Percentiles rank a stretch among this genome's conserved stretches.
phyloP scores from a whole-genome alignment of 2,888 invertebrate genomes.

The Romanomermis culicivorax region DNA sequence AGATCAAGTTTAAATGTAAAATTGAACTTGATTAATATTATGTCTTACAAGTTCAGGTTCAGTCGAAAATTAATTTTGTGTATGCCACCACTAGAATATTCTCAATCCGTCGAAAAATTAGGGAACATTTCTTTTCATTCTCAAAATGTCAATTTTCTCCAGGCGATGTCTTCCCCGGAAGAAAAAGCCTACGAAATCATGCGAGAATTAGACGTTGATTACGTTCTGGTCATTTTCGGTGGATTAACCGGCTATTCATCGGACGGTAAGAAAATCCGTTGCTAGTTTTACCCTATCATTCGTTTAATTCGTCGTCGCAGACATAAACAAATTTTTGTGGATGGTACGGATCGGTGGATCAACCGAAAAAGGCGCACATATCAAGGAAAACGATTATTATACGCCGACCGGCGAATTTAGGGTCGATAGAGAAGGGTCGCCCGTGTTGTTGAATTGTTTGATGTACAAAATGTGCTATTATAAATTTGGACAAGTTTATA shows the following conservation, averaged over 20 bases:
- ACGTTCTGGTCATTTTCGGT: slow-evolving; percentile 91
- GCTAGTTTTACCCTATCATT: too few species aligned
- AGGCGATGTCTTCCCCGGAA: slow-evolving; percentile 87
- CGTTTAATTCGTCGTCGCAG: slow-evolving; percentile 32
- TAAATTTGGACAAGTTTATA: slow-evolving; percentile 76
- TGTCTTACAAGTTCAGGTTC: too few species aligned
- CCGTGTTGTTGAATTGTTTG: slow-evolving; percentile 72
- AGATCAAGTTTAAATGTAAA: background rate
- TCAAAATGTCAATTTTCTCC: slow-evolving; percentile 10
- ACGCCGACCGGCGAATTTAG: slow-evolving; percentile 83
- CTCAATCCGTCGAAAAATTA: too few species aligned
- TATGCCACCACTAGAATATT: background rate
- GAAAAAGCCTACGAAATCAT: slow-evolving; percentile 93
- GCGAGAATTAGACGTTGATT: slow-evolving; percentile 86
- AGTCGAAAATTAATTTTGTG: slow-evolving; percentile 10
- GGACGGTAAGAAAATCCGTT: slow-evolving; percentile 47
- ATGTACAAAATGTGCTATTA: slow-evolving; percentile 99
- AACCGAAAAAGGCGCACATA: slow-evolving; percentile 76
- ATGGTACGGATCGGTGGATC: slow-evolving; percentile 94
- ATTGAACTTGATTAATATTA: too few species aligned
- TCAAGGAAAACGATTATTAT: slow-evolving; percentile 74
- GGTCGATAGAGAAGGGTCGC: slow-evolving; percentile 77
- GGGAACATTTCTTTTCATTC: slow-evolving; percentile 13
- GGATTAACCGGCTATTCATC: slow-evolving; percentile 96
- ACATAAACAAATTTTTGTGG: slow-evolving; percentile 98